phyloP scores from a whole-genome alignment of 23 tunicate genomes.

The Ciona savignyi region DNA sequence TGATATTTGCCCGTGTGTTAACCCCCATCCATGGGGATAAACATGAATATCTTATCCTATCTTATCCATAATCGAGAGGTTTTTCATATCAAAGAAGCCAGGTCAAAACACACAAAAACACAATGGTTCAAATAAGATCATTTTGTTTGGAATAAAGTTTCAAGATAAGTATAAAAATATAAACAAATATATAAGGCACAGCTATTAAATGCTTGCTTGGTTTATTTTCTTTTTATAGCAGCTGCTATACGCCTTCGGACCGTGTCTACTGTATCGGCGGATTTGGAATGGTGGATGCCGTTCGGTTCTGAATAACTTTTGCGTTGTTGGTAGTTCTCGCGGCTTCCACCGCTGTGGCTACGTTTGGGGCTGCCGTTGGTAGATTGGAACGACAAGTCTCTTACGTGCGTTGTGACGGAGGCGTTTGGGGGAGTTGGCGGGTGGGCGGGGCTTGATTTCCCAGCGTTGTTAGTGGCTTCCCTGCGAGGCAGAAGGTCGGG shows the following conservation, averaged over 20 bases:
- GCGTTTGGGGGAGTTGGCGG: constrained; percentile 1
- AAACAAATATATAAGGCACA: no score
- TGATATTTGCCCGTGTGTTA: no score
- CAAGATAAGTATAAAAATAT: no score
- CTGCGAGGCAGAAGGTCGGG: constrained; percentile 37
- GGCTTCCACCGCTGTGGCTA: constrained; percentile 17
- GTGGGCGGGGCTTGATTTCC: not conserved
- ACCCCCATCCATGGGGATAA: no score
- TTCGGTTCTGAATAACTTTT: constrained; percentile 1
- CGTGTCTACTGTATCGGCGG: constrained; percentile 54
- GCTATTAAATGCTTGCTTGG: no score
- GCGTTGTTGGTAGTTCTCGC: constrained; percentile 8
- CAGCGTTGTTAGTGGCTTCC: not conserved
- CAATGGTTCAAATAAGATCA: no score
- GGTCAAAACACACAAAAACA: no score
- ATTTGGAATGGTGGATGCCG: constrained; percentile 32
- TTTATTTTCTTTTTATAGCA: constrained; percentile 70
- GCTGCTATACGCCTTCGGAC: constrained; percentile 76
- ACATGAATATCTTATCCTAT: no score
- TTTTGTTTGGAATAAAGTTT: no score
- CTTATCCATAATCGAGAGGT: no score
- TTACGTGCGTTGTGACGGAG: constrained; percentile 21
- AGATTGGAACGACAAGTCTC: constrained; percentile 34
- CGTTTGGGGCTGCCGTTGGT: constrained; percentile 5
- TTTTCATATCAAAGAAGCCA: no score